Evolutionary conservation across 1,140 invertebrate species (phyloP).

Genomic region (Brachionus paranguensis): DNA sequence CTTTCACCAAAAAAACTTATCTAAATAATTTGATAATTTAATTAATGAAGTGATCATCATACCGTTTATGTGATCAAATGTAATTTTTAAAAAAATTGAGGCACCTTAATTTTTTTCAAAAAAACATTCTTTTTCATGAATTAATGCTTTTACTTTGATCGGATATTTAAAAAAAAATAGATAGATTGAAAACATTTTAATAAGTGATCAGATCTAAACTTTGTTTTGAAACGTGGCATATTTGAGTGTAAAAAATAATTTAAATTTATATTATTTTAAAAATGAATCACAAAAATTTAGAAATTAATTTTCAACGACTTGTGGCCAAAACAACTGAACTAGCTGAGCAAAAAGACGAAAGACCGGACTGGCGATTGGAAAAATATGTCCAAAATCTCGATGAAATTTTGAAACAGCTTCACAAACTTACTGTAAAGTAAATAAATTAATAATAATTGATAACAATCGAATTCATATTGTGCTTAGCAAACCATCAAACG

Average conservation of each 20-base stretch:
- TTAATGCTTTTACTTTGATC: no score
- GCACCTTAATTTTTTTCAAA: neutral
- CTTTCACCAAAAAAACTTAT: no score
- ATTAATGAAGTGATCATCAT: no score
- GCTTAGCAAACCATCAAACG: slow-evolving; percentile 14
- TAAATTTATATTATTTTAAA: neutral
- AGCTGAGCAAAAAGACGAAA: slow-evolving; percentile 1
- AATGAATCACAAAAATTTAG: slow-evolving; percentile 14
- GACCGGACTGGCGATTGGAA: neutral
- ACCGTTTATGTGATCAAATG: no score
- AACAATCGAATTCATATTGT: neutral
- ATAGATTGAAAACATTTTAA: no score
- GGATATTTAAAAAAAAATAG: no score
- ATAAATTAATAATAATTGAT: neutral
- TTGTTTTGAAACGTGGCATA: neutral
- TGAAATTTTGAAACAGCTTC: neutral
- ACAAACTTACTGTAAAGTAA: slow-evolving; percentile 33
- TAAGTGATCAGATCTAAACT: neutral
- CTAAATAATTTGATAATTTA: no score
- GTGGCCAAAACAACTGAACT: neutral
- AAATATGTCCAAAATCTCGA: slow-evolving; percentile 23
- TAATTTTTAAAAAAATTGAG: no score
- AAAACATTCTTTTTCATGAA: neutral
- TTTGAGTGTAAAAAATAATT: neutral
- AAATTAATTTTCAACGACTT: slow-evolving; percentile 37